Percentiles rank a stretch among this genome's conserved stretches.
Evolutionary conservation across 2,113 vertebrate genomes (phyloP).

Genomic region (Tachycineta bicolor): DNA sequence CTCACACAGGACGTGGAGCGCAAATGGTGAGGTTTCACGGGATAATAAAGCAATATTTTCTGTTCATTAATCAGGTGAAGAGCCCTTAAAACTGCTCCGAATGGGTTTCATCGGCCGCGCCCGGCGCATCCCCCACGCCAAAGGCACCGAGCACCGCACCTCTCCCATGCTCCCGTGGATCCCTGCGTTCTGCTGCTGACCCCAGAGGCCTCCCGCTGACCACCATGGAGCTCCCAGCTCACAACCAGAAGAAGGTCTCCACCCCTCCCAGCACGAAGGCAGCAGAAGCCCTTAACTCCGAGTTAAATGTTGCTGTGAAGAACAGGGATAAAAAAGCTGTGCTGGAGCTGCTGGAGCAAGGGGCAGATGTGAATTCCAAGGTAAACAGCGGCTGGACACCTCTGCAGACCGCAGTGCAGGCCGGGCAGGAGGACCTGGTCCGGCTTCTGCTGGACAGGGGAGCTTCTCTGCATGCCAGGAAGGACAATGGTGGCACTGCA

Average conservation of each 20-base stretch:
- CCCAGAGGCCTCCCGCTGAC: background rate
- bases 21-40: background rate
- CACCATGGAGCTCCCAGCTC: constrained; percentile 1
- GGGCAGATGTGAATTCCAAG: constrained; percentile 64
- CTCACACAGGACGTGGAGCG: background rate
- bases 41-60: background rate
- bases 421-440: background rate
- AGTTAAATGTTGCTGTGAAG: background rate
- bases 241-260: background rate
- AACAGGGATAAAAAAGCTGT: accelerated
- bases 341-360: constrained; percentile 52
- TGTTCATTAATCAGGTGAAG: background rate
- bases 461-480: constrained; percentile 49
- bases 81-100: background rate
- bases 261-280: background rate
- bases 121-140: accelerated
- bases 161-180: background rate
- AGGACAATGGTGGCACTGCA: constrained; percentile 71
- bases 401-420: constrained; percentile 44
- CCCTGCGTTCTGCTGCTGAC: background rate
- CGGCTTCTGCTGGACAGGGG: constrained; percentile 53
- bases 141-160: background rate
- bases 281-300: background rate
- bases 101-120: accelerated
- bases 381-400: constrained; percentile 59